Evolutionary conservation across 1,140 invertebrate species (phyloP).

Genomic region (Monochamus saltuarius): DNA sequence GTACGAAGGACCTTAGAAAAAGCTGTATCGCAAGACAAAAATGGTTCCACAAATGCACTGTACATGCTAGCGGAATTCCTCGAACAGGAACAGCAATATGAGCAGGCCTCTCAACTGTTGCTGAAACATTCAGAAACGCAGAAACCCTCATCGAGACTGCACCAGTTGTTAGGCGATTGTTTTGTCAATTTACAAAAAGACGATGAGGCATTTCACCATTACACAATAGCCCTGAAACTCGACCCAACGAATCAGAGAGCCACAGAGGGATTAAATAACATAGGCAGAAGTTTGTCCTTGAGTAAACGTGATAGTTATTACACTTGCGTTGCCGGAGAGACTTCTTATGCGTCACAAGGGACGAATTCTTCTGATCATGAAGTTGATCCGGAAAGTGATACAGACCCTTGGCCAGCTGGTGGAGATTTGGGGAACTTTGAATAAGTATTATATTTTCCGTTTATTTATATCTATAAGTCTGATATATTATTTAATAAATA

Average conservation of each 20-base stretch:
- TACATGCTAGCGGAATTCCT: slow-evolving; percentile 67
- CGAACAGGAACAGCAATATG: slow-evolving; percentile 62
- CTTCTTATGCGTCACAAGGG: slow-evolving; percentile 39
- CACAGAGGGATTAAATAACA: slow-evolving; percentile 67
- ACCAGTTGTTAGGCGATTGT: slow-evolving; percentile 72
- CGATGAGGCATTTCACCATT: slow-evolving; percentile 72
- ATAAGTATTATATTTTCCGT: slow-evolving; percentile 10
- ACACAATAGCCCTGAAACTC: slow-evolving; percentile 67
- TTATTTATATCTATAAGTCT: not conserved
- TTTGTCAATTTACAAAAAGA: slow-evolving; percentile 58
- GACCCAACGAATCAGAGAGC: slow-evolving; percentile 70
- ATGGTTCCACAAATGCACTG: slow-evolving; percentile 64
- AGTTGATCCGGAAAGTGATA: slow-evolving; percentile 42
- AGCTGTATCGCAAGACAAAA: slow-evolving; percentile 65
- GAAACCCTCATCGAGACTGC: slow-evolving; percentile 62
- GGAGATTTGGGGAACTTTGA: slow-evolving; percentile 33
- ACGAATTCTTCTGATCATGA: slow-evolving; percentile 42
- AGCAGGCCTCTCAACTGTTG: slow-evolving; percentile 61
- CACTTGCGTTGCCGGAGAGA: slow-evolving; percentile 52
- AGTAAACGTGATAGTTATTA: slow-evolving; percentile 57
- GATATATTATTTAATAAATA: too few species aligned
- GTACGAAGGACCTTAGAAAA: slow-evolving; percentile 63
- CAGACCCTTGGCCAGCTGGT: slow-evolving; percentile 40
- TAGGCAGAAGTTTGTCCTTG: slow-evolving; percentile 60
- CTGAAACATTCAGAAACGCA: slow-evolving; percentile 63